A percentile compares a stretch with the other conserved stretches of the same genome.
phyloP scores from a whole-genome alignment of 1,140 invertebrate genomes.

The Bilobella aurantiaca region DNA sequence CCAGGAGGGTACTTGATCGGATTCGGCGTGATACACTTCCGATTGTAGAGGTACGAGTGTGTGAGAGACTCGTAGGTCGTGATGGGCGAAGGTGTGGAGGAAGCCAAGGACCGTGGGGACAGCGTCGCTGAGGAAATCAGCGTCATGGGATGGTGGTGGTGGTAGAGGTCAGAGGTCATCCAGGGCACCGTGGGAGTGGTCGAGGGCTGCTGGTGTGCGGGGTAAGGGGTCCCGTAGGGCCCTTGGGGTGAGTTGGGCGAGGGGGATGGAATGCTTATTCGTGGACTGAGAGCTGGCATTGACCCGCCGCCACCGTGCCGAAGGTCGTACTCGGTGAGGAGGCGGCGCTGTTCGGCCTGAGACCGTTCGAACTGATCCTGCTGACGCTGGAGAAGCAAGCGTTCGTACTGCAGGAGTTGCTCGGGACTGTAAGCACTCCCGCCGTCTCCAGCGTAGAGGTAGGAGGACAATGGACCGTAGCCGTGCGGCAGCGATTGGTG shows the following conservation, averaged over 20 bases:
- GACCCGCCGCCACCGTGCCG: constrained; percentile 5
- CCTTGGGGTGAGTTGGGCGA: constrained; percentile 16
- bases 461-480: constrained; percentile 8
- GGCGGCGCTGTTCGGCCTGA: constrained; percentile 8
- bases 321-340: constrained; percentile 15
- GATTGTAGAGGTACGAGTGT: background rate
- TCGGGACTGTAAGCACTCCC: constrained; percentile 24
- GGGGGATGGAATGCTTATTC: constrained; percentile 28
- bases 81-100: constrained; percentile 33
- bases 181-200: background rate
- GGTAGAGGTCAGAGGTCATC: background rate
- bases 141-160: background rate
- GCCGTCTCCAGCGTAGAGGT: constrained; percentile 17
- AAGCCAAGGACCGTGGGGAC: constrained; percentile 28
- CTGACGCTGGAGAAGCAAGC: constrained; percentile 24
- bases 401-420: constrained; percentile 21
- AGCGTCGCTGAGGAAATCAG: constrained; percentile 18
- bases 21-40: constrained; percentile 25
- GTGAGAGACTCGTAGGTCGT: constrained; percentile 22
- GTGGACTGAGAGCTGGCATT: constrained; percentile 18
- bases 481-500: constrained; percentile 11
- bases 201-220: background rate
- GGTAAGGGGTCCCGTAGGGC: background rate
- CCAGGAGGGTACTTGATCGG: constrained; percentile 10
- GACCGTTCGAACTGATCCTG: constrained; percentile 16